These are phyloP conservation scores for Leptonema lineaticorne DNA, from an alignment of 1,140 invertebrate species.

Conservation along the genomic window DNA sequence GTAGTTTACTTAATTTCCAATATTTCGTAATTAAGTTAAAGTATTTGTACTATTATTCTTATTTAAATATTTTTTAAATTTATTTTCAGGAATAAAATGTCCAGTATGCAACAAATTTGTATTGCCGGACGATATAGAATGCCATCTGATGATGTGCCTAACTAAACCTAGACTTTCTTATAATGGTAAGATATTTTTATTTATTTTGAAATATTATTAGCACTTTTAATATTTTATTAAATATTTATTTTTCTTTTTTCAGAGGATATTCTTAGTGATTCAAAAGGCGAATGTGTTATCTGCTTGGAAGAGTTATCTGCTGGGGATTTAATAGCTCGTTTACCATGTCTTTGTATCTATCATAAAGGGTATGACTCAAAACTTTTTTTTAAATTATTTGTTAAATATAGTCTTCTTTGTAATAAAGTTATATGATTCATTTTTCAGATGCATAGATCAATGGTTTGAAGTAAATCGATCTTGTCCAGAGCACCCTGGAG, in stretches of 20 bases:
- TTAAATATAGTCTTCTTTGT: not conserved
- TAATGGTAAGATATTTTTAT: conserved; percentile 72
- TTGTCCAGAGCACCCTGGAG: conserved; percentile 93
- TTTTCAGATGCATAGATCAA: conserved; percentile 88
- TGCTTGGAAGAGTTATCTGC: conserved; percentile 94
- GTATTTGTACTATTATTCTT: no score
- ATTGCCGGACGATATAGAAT: conserved; percentile 96
- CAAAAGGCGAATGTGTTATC: conserved; percentile 98
- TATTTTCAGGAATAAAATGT: conserved; percentile 94
- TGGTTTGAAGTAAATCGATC: conserved; percentile 98
- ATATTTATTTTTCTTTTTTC: conserved; percentile 46
- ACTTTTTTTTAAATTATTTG: not conserved
- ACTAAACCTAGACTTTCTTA: conserved; percentile 97
- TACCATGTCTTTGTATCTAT: conserved; percentile 99
- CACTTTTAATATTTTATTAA: conserved; percentile 2
- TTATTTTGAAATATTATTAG: conserved; percentile 14
- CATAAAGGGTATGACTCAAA: conserved; percentile 80
- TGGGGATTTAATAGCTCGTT: conserved; percentile 93
- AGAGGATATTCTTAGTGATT: conserved; percentile 96
- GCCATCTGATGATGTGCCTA: conserved; percentile 98
- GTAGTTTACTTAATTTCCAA: not conserved
- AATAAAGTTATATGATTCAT: conserved; percentile 39
- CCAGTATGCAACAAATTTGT: conserved; percentile 98
- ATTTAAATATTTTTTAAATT: no score
- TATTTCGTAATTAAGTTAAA: no score